Evolutionary conservation across 2,797 vertebrate genomes (phyloP).

Genomic region (Channallabes apus): DNA sequence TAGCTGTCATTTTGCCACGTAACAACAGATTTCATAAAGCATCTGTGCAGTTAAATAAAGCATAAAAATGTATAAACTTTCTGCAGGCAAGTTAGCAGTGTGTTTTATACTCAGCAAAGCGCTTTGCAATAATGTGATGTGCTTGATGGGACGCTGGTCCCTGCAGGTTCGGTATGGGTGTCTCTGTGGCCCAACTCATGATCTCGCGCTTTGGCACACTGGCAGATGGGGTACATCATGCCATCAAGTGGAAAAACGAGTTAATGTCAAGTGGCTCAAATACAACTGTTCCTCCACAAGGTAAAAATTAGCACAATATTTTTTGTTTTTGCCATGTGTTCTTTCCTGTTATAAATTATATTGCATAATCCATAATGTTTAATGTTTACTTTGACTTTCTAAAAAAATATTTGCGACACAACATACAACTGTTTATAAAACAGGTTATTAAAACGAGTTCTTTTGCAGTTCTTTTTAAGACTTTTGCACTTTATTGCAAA

Average conservation of each 20-base stretch:
- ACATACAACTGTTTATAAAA: neutral
- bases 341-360: neutral
- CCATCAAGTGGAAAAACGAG: conserved; percentile 57
- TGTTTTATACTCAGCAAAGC: conserved; percentile 37
- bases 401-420: neutral
- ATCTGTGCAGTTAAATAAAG: conserved; percentile 34
- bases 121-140: conserved; percentile 45
- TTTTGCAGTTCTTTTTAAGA: no score
- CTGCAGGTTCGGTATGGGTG: conserved; percentile 38
- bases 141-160: conserved; percentile 50
- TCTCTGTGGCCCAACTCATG: conserved; percentile 49
- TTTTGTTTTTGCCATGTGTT: neutral
- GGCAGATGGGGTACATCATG: conserved; percentile 56
- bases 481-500: no score
- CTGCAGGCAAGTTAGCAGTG: conserved; percentile 22
- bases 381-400: neutral
- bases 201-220: conserved; percentile 50
- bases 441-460: neutral
- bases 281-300: conserved; percentile 32
- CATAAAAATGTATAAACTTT: conserved; percentile 36
- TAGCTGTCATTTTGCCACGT: neutral
- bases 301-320: neutral
- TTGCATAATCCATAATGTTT: neutral
- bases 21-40: conserved; percentile 30
- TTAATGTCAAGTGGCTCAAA: conserved; percentile 34